Evolutionary conservation across 2,888 invertebrate genomes (phyloP), one percentile per base, ranked within the genome.

Genomic region (Euphydryas editha): DNA sequence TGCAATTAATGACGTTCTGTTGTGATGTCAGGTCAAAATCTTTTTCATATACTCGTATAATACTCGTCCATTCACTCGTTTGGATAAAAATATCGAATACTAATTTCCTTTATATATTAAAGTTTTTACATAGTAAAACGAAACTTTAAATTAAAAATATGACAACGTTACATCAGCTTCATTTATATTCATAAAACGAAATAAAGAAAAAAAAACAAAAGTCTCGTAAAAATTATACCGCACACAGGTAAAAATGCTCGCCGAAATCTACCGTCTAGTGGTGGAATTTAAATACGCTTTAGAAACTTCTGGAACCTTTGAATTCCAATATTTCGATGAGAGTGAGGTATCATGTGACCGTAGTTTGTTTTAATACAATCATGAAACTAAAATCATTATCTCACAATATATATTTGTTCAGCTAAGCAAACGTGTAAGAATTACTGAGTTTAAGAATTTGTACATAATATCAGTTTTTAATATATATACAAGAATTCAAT

Each of bases 241-340:
- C 30, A 44, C 42, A 44, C 30, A 54, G 46, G 17, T 24, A 24
- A 44, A 30, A 54, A 39, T 21, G 10, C 13, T 54, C 20, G 39
- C 51, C 20, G 51, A 58, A 57, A 51, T 21, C 44, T 36, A 20
- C 24, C 58, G 24, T 59, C 36, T 36, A 57, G 20, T 39, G 21
- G 36, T 42, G 58, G 44, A 51, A 64, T 63, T 51, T 59, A 49
- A 64, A 64, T 64, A 58, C 42, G 51, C 30, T 58, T 24, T 18
- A 4, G 58, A 39, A n/a, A 6, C 42, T 6, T 44, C 15, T 44
- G 20, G 20, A 30, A 30, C 30, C 30, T 58, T 39, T n/a, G 51
- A 44, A 57, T 63, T 42, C 24, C 30, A 11, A 30, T 49, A 24
- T 49, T 62, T 18, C 24, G 56, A 10, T 47, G 47, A 47, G 47